These are phyloP conservation scores for Drosophila truncata DNA, from an alignment of 1,140 invertebrate genomes.

Conservation along the genomic window DNA sequence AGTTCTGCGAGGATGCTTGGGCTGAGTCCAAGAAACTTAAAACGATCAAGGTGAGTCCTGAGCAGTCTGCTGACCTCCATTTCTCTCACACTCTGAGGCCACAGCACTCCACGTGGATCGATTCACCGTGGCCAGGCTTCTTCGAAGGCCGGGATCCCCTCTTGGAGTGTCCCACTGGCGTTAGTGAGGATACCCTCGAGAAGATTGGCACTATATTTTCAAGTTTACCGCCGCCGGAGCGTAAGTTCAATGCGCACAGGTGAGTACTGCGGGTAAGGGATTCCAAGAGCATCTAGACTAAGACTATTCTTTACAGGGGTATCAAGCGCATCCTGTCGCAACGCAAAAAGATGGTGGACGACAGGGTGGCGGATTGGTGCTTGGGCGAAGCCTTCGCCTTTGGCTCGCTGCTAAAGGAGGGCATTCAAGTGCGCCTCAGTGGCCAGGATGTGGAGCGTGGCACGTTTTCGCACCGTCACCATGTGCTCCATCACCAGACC, in stretches of 20 bases:
- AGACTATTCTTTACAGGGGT: background rate
- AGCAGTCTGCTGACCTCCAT: background rate
- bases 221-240: background rate
- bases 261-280: background rate
- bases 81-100: background rate
- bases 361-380: background rate
- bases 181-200: background rate
- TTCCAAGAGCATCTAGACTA: background rate
- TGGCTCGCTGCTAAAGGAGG: background rate
- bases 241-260: background rate
- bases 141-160: background rate
- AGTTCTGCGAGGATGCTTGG: background rate
- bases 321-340: background rate
- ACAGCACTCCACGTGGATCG: background rate
- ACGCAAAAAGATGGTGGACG: background rate
- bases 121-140: background rate
- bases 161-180: background rate
- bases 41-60: background rate
- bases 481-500: constrained; percentile 1
- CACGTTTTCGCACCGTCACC: background rate
- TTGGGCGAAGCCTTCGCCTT: background rate
- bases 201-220: background rate
- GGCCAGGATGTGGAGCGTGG: background rate
- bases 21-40: background rate
- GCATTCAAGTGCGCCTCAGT: background rate